Conservation (phyloP, 2,888 invertebrate species). For the Neocrepidodera transversa region DNA sequence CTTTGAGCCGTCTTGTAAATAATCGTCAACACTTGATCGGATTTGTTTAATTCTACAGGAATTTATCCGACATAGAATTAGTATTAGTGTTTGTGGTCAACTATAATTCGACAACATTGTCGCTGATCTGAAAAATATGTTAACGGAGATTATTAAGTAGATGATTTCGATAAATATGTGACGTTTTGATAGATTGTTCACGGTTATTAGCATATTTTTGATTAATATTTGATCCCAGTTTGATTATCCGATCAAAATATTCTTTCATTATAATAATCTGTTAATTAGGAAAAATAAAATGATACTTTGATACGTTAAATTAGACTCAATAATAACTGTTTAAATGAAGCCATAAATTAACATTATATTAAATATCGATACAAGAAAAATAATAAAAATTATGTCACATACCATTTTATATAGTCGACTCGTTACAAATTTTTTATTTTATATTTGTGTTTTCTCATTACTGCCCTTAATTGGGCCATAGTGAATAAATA, state of each 20-base stretch:
- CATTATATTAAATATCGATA: too few species aligned
- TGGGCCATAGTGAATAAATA: too few species aligned
- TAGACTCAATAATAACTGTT: too few species aligned
- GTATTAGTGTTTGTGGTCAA: constrained; percentile 11
- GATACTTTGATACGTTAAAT: too few species aligned
- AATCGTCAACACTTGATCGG: constrained; percentile 15
- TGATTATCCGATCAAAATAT: background rate
- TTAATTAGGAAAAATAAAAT: too few species aligned
- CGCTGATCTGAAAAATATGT: constrained; percentile 10
- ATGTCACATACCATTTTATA: too few species aligned
- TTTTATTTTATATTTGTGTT: too few species aligned
- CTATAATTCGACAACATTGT: constrained; percentile 16
- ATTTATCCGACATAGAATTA: constrained; percentile 11
- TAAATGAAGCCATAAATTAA: too few species aligned
- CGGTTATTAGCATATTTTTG: constrained; percentile 12
- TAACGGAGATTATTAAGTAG: constrained; percentile 16
- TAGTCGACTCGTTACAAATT: too few species aligned
- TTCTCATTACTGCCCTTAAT: too few species aligned
- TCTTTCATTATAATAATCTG: too few species aligned
- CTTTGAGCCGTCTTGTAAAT: background rate
- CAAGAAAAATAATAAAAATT: too few species aligned
- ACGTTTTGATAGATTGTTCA: constrained; percentile 15
- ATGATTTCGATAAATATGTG: constrained; percentile 8
- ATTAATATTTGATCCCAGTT: background rate
- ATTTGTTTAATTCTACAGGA: constrained; percentile 12